A percentile compares a stretch with the other conserved stretches of the same genome.
phyloP scores from a whole-genome alignment of 2,888 invertebrate species.

The Drosophila picticornis region DNA sequence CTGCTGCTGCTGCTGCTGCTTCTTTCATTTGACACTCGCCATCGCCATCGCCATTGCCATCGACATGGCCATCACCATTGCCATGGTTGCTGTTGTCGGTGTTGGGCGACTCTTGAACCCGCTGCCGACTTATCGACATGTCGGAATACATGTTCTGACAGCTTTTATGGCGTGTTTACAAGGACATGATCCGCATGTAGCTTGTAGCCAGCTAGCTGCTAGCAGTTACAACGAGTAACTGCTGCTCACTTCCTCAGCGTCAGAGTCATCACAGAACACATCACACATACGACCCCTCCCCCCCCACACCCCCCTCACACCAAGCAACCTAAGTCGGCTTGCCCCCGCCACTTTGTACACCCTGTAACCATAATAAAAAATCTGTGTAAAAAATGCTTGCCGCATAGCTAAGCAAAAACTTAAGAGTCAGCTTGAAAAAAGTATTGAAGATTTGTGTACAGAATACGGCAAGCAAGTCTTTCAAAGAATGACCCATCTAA shows the following conservation, averaged over 20 bases:
- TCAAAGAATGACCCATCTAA: neutral
- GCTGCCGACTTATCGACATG: conserved; percentile 78
- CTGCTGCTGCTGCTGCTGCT: neutral
- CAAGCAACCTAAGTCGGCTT: conserved; percentile 29
- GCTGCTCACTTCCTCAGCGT: conserved; percentile 10
- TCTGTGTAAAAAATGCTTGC: neutral
- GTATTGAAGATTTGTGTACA: neutral
- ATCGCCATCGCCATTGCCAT: conserved; percentile 7
- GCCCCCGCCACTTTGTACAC: conserved; percentile 4
- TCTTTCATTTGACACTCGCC: conserved; percentile 67
- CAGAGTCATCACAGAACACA: conserved; percentile 23
- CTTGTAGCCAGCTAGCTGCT: conserved; percentile 43
- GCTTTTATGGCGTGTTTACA: conserved; percentile 80
- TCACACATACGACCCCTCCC: conserved; percentile 52
- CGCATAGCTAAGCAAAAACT: neutral
- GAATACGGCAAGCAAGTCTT: neutral
- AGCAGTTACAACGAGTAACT: conserved; percentile 34
- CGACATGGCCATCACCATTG: conserved; percentile 8
- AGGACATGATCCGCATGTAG: conserved; percentile 79
- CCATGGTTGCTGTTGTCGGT: conserved; percentile 10
- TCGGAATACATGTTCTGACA: conserved; percentile 78
- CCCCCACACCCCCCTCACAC: neutral
- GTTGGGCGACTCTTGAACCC: conserved; percentile 65
- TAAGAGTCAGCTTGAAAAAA: neutral
- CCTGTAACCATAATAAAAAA: conserved; percentile 5